Conservation (phyloP, 1,140 invertebrate species). For the Caenorhabditis elegans region DNA sequence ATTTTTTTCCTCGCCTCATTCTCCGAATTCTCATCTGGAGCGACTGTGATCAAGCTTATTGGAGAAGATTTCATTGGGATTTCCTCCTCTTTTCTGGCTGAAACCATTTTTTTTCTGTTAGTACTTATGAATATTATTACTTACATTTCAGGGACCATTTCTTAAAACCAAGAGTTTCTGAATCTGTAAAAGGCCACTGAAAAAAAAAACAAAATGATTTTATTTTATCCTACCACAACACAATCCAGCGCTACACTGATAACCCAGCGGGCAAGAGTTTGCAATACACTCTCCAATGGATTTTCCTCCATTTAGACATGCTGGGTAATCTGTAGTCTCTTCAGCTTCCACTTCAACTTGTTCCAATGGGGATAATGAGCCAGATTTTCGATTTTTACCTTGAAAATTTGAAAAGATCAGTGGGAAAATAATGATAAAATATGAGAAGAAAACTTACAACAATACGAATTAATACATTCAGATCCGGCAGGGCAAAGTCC, state of each 20-base stretch:
- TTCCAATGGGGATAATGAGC: not conserved
- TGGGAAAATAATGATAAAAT: too few relatives aligned
- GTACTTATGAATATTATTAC: not conserved
- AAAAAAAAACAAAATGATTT: not conserved
- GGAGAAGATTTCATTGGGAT: conserved; percentile 10
- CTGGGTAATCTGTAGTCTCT: not conserved
- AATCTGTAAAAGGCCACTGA: not conserved
- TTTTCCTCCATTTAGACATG: conserved; percentile 33
- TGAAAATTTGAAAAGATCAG: too few relatives aligned
- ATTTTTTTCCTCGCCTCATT: not conserved
- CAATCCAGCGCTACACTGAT: conserved; percentile 40
- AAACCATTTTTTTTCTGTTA: not conserved
- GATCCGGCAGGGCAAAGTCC: conserved; percentile 39
- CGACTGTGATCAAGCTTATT: not conserved
- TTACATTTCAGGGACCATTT: conserved; percentile 10
- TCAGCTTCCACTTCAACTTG: not conserved
- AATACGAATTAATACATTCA: conserved; percentile 38
- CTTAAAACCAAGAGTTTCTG: not conserved
- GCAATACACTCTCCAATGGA: conserved; percentile 49
- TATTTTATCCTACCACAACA: conserved; percentile 38
- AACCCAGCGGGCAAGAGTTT: conserved; percentile 45
- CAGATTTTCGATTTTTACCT: not conserved
- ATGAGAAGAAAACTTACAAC: not conserved
- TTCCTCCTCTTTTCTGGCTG: conserved; percentile 6
- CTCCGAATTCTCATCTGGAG: not conserved